Conservation (phyloP, 1,140 invertebrate species). For the Bacillus rossius region DNA sequence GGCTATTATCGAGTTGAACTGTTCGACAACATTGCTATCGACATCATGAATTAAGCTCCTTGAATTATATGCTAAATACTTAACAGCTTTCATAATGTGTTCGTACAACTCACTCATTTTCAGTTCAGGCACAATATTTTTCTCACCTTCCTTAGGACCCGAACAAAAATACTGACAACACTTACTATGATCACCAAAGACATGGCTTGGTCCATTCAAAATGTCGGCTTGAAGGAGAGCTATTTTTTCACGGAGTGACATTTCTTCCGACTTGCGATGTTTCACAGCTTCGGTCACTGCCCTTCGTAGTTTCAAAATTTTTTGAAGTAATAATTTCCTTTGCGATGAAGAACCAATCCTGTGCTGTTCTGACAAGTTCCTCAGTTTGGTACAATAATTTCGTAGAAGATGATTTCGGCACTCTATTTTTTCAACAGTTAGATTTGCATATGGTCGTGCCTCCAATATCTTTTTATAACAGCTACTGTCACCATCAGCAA, state of each 20-base stretch:
- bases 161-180: slow-evolving; percentile 28
- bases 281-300: slow-evolving; percentile 17
- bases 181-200: slow-evolving; percentile 38
- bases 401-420: slow-evolving; percentile 30
- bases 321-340: slow-evolving; percentile 12
- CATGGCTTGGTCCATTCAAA: slow-evolving; percentile 29
- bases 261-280: slow-evolving; percentile 4
- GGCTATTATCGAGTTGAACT: slow-evolving; percentile 13
- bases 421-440: no score
- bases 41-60: slow-evolving; percentile 10
- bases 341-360: slow-evolving; percentile 1
- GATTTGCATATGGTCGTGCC: no score
- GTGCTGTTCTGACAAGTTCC: slow-evolving; percentile 1
- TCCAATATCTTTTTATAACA: no score
- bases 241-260: slow-evolving; percentile 1
- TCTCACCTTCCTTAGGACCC: slow-evolving; percentile 17
- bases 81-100: slow-evolving; percentile 10
- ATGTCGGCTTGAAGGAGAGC: slow-evolving; percentile 26
- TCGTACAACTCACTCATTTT: slow-evolving; percentile 12
- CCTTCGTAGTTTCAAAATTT: slow-evolving; percentile 16
- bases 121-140: slow-evolving; percentile 21
- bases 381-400: slow-evolving; percentile 27
- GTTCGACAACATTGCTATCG: slow-evolving; percentile 18
- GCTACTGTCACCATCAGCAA: no score
- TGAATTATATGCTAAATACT: slow-evolving; percentile 1